phyloP scores from a whole-genome alignment of 2,888 invertebrate species.

The Cylloceria caligata region DNA sequence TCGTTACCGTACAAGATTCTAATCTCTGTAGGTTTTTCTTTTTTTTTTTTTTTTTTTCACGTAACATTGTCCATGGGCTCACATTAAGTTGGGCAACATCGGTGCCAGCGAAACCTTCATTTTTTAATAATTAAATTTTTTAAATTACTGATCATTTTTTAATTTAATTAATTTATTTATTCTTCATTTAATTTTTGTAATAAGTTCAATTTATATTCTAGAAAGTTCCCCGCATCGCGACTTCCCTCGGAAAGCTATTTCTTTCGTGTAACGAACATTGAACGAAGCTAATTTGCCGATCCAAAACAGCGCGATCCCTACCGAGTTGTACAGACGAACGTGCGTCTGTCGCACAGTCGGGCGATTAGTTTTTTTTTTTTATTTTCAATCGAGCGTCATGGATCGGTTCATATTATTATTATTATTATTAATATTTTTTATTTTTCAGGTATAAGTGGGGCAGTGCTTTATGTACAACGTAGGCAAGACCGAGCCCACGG shows the following conservation, averaged over 20 bases:
- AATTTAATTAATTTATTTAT: conserved; percentile 23
- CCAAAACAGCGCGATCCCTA: conserved; percentile 27
- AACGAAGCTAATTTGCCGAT: conserved; percentile 56
- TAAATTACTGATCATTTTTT: conserved; percentile 19
- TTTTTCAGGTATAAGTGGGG: conserved; percentile 72
- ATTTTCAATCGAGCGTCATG: conserved; percentile 33
- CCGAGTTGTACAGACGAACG: neutral
- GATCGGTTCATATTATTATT: conserved; percentile 52
- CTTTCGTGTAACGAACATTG: conserved; percentile 63
- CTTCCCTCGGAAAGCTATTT: conserved; percentile 61
- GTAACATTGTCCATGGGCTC: conserved; percentile 35
- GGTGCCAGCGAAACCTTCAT: conserved; percentile 35
- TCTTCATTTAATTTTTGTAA: conserved; percentile 34
- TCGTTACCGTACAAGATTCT: conserved; percentile 53
- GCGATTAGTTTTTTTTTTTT: conserved; percentile 17
- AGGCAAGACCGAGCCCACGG: conserved; percentile 74
- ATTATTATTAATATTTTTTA: conserved; percentile 50
- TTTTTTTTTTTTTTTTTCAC: conserved; percentile 23
- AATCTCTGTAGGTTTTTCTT: conserved; percentile 35
- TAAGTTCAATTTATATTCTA: conserved; percentile 55
- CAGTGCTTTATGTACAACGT: conserved; percentile 79
- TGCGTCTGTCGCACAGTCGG: conserved; percentile 4
- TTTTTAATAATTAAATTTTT: conserved; percentile 20
- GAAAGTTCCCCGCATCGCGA: conserved; percentile 53
- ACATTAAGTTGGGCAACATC: conserved; percentile 28